These are phyloP conservation scores for Diarsia rubi DNA, from an alignment of 2,888 invertebrate genomes.

Conservation along the genomic window DNA sequence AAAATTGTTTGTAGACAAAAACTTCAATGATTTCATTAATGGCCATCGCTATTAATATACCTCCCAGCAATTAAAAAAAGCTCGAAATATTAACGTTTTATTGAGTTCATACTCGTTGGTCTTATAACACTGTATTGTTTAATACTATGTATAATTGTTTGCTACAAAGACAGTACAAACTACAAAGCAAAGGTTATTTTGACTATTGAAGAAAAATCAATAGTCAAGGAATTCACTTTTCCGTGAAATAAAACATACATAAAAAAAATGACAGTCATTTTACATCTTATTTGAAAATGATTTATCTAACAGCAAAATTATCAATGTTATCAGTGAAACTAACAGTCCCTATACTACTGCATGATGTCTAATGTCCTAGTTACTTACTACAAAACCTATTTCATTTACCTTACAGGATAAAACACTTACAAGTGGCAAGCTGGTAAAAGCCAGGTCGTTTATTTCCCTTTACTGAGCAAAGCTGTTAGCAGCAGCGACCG, in stretches of 20 bases:
- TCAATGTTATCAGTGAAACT: not conserved
- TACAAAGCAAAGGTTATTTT: not conserved
- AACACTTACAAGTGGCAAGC: conserved; percentile 32
- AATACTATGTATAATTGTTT: not conserved
- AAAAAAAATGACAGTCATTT: not conserved
- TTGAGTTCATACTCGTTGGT: not conserved
- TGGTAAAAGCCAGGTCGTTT: conserved; percentile 44
- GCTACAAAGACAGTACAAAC: not conserved
- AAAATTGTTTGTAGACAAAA: not conserved
- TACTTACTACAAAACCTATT: not conserved
- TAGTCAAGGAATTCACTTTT: no score
- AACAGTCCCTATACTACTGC: no score
- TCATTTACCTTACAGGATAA: conserved; percentile 17
- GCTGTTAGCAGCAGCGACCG: conserved; percentile 46
- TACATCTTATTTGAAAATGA: conserved; percentile 1
- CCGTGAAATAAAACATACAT: not conserved
- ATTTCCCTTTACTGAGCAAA: conserved; percentile 49
- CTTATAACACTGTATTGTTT: not conserved
- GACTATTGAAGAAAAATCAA: no score
- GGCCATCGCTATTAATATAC: not conserved
- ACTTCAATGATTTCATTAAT: not conserved
- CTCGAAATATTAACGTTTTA: not conserved
- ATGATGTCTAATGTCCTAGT: not conserved
- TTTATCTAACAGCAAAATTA: not conserved
- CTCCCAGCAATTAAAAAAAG: not conserved